phyloP scores from a whole-genome alignment of 2,888 invertebrate genomes.

The Hetaerina titia region DNA sequence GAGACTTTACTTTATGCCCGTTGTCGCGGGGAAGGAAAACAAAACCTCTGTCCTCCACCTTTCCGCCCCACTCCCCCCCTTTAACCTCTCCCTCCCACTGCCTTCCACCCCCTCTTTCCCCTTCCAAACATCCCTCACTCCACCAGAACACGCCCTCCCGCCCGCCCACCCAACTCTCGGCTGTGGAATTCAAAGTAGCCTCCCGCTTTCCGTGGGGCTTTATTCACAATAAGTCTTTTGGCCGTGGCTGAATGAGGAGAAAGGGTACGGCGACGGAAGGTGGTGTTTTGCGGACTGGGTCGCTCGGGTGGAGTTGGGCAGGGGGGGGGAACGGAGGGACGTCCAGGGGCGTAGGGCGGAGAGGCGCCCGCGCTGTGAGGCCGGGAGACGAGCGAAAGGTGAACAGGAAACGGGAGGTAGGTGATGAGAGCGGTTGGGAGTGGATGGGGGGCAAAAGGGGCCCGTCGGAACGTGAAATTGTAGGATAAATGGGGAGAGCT shows the following conservation, averaged over 20 bases:
- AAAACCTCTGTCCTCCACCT: neutral
- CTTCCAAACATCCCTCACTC: too few relatives aligned
- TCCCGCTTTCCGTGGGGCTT: neutral
- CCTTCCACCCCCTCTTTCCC: neutral
- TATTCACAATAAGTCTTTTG: conserved; percentile 31
- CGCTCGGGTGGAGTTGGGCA: neutral
- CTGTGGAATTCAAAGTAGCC: conserved; percentile 24
- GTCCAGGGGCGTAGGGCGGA: neutral
- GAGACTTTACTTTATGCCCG: conserved; percentile 13
- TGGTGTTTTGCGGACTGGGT: neutral
- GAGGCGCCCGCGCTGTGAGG: neutral
- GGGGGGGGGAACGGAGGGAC: neutral
- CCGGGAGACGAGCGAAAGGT: neutral
- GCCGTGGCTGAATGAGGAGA: neutral
- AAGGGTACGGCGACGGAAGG: neutral
- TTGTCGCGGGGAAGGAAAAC: neutral
- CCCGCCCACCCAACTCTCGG: neutral
- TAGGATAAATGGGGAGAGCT: neutral
- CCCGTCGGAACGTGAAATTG: neutral
- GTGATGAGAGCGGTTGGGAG: neutral
- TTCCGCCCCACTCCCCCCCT: neutral
- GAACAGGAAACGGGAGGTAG: neutral
- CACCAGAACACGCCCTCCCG: neutral
- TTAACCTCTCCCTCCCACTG: neutral
- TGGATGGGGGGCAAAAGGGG: neutral